These are phyloP conservation scores for Neocrepidodera transversa DNA, from an alignment of 2,888 invertebrate species.

Conservation along the genomic window DNA sequence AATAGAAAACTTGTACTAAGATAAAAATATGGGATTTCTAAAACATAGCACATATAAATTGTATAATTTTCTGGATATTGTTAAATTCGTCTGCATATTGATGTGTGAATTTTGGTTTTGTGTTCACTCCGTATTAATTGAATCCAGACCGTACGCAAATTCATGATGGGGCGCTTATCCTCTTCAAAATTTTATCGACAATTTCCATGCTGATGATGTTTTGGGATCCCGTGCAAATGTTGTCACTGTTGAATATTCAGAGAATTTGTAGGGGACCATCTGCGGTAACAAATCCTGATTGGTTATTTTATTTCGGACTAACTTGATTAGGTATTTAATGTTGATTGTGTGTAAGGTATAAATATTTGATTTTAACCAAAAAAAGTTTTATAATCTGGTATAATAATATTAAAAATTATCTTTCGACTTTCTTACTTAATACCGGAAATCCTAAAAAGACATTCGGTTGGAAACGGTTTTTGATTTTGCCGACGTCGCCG, in stretches of 20 bases:
- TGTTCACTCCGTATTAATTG: neutral
- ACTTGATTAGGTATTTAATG: slow-evolving; percentile 53
- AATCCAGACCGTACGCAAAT: slow-evolving; percentile 2
- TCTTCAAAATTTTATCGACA: slow-evolving; percentile 23
- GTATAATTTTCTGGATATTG: too few relatives aligned
- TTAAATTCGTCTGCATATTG: too few relatives aligned
- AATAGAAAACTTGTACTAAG: neutral
- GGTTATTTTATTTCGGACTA: slow-evolving; percentile 55
- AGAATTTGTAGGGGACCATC: slow-evolving; percentile 49
- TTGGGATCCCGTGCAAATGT: slow-evolving; percentile 31
- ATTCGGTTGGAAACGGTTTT: neutral
- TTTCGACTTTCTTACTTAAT: too few relatives aligned
- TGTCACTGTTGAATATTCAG: slow-evolving; percentile 48
- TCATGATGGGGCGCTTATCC: slow-evolving; percentile 19
- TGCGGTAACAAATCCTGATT: slow-evolving; percentile 56
- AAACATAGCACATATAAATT: too few relatives aligned
- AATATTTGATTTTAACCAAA: too few relatives aligned
- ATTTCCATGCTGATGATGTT: slow-evolving; percentile 39
- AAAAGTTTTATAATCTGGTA: too few relatives aligned
- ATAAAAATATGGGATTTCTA: neutral
- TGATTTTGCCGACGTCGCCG: neutral
- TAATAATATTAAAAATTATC: too few relatives aligned
- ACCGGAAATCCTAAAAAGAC: too few relatives aligned
- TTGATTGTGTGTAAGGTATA: too few relatives aligned
- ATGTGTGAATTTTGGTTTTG: neutral